Conservation (phyloP, 2,888 invertebrate species). For the Pimpla rufipes region DNA sequence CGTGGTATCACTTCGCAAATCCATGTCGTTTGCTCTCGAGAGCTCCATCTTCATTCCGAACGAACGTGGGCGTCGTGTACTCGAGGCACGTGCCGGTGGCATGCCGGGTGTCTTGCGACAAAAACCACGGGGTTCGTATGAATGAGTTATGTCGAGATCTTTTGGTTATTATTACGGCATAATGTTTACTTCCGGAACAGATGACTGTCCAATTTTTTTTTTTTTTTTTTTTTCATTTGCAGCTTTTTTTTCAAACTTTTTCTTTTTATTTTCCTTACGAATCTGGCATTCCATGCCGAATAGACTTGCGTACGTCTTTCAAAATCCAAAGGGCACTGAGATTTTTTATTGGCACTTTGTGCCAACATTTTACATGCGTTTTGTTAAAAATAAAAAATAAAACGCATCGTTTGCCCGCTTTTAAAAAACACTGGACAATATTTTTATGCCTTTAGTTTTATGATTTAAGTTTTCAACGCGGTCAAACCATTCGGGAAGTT, state of each 20-base stretch:
- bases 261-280: too few species aligned
- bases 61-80: constrained; percentile 79
- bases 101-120: constrained; percentile 65
- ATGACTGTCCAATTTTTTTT: constrained; percentile 7
- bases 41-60: constrained; percentile 71
- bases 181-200: constrained; percentile 56
- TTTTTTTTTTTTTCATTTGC: too few species aligned
- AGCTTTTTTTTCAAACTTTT: too few species aligned
- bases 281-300: too few species aligned
- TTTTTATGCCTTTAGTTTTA: too few species aligned
- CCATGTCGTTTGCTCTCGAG: constrained; percentile 77
- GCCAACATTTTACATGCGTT: too few species aligned
- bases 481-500: constrained; percentile 35
- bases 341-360: too few species aligned
- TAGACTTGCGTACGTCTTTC: too few species aligned
- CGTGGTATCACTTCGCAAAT: constrained; percentile 82
- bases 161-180: constrained; percentile 57
- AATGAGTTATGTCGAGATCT: constrained; percentile 70
- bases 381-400: too few species aligned
- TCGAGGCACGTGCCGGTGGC: constrained; percentile 78
- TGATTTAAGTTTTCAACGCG: not conserved
- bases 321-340: too few species aligned
- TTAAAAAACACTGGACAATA: too few species aligned
- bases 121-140: constrained; percentile 63
- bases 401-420: too few species aligned